Evolutionary conservation across 2,888 invertebrate species (phyloP).

Genomic region (Craniophora ligustri): DNA sequence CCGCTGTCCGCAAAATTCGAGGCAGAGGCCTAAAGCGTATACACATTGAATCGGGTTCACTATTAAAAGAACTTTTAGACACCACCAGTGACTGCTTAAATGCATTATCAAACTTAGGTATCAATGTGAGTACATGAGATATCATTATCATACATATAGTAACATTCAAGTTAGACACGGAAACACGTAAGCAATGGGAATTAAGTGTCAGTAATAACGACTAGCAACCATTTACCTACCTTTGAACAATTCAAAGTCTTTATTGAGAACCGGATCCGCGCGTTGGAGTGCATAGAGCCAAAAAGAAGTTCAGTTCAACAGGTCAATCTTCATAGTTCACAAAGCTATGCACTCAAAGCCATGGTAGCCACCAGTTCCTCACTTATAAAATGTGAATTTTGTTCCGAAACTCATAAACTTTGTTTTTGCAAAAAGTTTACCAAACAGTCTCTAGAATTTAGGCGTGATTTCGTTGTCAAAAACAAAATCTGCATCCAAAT

Average conservation of each 20-base stretch:
- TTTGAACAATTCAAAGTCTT: slow-evolving; percentile 15
- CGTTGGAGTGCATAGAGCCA: slow-evolving; percentile 42
- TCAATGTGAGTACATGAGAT: slow-evolving; percentile 33
- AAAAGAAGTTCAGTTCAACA: slow-evolving; percentile 9
- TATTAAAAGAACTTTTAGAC: slow-evolving; percentile 26
- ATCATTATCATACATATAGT: slow-evolving; percentile 33
- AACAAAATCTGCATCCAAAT: slow-evolving; percentile 13
- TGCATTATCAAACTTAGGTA: slow-evolving; percentile 20
- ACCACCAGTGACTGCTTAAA: slow-evolving; percentile 40
- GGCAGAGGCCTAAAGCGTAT: slow-evolving; percentile 4
- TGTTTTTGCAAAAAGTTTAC: slow-evolving; percentile 43
- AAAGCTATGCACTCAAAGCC: slow-evolving; percentile 1
- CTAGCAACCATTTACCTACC: slow-evolving; percentile 39
- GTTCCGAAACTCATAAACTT: slow-evolving; percentile 43
- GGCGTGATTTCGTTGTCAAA: slow-evolving; percentile 11
- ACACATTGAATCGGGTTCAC: slow-evolving; percentile 11
- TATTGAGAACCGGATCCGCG: slow-evolving; percentile 37
- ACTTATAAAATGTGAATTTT: slow-evolving; percentile 35
- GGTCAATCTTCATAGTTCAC: slow-evolving; percentile 1
- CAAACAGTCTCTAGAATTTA: slow-evolving; percentile 9
- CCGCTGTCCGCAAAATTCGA: no score
- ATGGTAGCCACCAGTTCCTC: slow-evolving; percentile 7
- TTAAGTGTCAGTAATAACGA: slow-evolving; percentile 7
- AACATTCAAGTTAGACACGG: slow-evolving; percentile 37
- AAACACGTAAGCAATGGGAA: slow-evolving; percentile 46